A percentile compares a stretch with the other conserved stretches of the same genome.
Conservation (phyloP, 2,113 vertebrate species). For the Trichechus manatus region DNA sequence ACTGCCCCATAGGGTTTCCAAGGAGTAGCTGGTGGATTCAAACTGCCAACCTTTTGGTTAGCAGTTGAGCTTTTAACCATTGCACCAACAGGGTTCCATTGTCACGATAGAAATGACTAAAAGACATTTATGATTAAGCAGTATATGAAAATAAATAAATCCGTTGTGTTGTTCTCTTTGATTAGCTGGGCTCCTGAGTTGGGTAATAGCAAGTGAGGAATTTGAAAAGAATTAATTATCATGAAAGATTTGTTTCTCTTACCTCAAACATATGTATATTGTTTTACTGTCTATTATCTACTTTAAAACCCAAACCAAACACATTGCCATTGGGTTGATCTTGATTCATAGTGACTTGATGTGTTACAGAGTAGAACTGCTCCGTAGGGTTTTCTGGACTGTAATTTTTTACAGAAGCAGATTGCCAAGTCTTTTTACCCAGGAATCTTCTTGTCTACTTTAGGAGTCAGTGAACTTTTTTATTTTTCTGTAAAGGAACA, state of each 20-base stretch:
- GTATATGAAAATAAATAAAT: not conserved
- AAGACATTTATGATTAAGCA: not conserved
- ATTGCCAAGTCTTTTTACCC: too few relatives aligned
- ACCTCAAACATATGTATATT: not conserved
- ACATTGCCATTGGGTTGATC: not conserved
- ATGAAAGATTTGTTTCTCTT: conserved; percentile 10
- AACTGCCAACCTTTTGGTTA: too few relatives aligned
- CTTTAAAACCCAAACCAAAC: too few relatives aligned
- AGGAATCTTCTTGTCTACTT: not conserved
- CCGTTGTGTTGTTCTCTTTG: not conserved
- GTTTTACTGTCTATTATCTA: not conserved
- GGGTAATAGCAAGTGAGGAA: not conserved
- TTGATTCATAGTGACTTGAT: not conserved
- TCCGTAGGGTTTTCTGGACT: too few relatives aligned
- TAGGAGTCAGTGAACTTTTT: not conserved
- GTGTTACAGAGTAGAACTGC: too few relatives aligned
- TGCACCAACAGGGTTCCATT: too few relatives aligned
- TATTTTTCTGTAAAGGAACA: not conserved
- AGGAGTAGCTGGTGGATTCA: too few relatives aligned
- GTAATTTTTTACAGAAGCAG: too few relatives aligned
- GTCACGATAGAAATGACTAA: not conserved
- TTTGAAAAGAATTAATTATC: not conserved
- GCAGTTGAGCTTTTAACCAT: too few relatives aligned
- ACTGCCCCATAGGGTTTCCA: too few relatives aligned
- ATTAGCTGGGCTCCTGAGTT: not conserved